Evolutionary conservation across 2,888 invertebrate species (phyloP), one percentile per base, ranked within the genome.

Genomic region (Saturnia japonica): DNA sequence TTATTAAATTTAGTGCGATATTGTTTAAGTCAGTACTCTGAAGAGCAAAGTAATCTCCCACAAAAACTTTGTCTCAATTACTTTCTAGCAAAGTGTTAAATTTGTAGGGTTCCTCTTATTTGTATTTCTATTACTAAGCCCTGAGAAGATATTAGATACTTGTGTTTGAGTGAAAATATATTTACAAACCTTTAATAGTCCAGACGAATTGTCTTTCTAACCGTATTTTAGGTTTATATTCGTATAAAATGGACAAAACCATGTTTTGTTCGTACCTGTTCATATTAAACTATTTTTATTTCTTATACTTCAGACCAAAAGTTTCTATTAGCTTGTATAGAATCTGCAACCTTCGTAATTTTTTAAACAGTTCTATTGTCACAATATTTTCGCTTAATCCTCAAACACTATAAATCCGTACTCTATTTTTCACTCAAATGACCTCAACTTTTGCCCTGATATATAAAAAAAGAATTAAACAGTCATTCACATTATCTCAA

Each of bases 401-500:
- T 51, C 19, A 51, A 51, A 16, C n/a, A 51, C 14, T 51, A 6
- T 51, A 51, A 43, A 43, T 43, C 7, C 9, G 43, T 34, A 34
- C 6, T 4, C 2, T 34, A 34, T 6, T 34, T 34, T 34, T 47
- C 7, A n/a, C 7, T 47, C 9, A 22, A 1, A 3, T 22, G 54
- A 54, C 8, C 22, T 22, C 54, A 54, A 60, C 57, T 60, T 28
- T 28, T 25, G 12, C 3, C 12, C 57, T 60, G 4, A 28, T 14
- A 28, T 60, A 4, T 60, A 25, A 60, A 19, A 60, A 60, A 60
- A 60, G 28, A 60, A 60, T 51, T 40, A 9, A n/a, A 28, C 28
- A 45, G 68, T 28, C 25, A 28, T 60, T 14, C 28, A 60, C 3
- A 71, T 71, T 71, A 62, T 22, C 40, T 47, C 43, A 67, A 67